Evolutionary conservation across 2,888 invertebrate genomes (phyloP).

Genomic region (Drosophila percnosoma): DNA sequence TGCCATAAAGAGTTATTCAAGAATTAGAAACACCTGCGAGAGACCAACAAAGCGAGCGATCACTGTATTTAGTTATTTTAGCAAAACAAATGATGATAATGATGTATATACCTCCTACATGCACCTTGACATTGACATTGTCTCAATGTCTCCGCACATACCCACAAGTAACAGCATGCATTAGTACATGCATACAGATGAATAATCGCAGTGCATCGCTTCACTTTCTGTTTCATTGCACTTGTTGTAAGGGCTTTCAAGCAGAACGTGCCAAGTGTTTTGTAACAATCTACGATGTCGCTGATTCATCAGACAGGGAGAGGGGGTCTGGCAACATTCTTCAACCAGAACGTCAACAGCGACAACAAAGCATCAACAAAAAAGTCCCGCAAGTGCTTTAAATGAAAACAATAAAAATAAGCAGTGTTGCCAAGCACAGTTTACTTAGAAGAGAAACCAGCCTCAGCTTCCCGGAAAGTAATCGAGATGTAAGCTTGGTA

Average conservation of each 20-base stretch:
- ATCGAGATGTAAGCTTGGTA: background rate
- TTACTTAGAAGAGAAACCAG: background rate
- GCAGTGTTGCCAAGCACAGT: background rate
- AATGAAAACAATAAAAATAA: background rate
- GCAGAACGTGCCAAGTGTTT: constrained; percentile 48
- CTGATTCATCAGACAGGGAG: background rate
- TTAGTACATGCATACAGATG: background rate
- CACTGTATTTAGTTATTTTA: background rate
- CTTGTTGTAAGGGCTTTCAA: constrained; percentile 21
- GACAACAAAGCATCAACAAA: constrained; percentile 15
- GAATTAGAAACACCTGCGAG: too few relatives aligned
- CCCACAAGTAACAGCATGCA: background rate
- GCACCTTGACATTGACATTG: constrained; percentile 31
- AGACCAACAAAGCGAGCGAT: background rate
- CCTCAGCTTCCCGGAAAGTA: background rate
- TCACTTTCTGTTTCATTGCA: constrained; percentile 41
- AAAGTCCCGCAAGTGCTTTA: constrained; percentile 2
- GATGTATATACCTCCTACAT: background rate
- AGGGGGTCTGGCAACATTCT: constrained; percentile 22
- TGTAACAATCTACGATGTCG: constrained; percentile 25
- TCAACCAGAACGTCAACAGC: constrained; percentile 8
- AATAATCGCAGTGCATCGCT: background rate
- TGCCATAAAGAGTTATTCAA: too few relatives aligned
- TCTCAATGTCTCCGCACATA: constrained; percentile 11
- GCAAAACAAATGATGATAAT: background rate